Conservation (phyloP, 2,888 invertebrate species). For the Drosophila hamatofila region DNA sequence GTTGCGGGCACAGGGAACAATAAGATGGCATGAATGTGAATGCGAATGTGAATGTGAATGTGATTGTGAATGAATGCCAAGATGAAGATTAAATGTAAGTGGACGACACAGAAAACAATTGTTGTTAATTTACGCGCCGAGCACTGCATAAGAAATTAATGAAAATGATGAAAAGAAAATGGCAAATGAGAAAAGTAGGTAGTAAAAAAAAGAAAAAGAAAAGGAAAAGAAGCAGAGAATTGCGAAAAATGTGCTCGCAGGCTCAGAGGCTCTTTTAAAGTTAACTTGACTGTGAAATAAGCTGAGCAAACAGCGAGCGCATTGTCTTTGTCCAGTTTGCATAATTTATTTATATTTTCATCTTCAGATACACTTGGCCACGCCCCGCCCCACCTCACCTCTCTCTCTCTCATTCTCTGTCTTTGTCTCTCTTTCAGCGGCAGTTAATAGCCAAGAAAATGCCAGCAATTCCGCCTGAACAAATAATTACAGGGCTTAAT, state of each 20-base stretch:
- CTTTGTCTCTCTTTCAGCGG: conserved; percentile 10
- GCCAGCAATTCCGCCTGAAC: conserved; percentile 70
- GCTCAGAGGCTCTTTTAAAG: conserved; percentile 66
- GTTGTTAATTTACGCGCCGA: conserved; percentile 76
- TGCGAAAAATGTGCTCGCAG: conserved; percentile 32
- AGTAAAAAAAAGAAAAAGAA: background rate
- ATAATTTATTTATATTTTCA: conserved; percentile 77
- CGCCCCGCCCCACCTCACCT: background rate
- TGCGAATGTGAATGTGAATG: conserved; percentile 57
- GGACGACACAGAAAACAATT: conserved; percentile 72
- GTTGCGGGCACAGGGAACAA: conserved; percentile 47
- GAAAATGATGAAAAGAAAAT: conserved; percentile 49
- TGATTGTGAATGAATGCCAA: conserved; percentile 58
- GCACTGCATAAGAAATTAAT: conserved; percentile 76
- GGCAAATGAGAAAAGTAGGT: conserved; percentile 9
- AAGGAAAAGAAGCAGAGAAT: conserved; percentile 13
- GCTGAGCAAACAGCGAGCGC: conserved; percentile 70
- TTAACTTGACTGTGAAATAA: conserved; percentile 79
- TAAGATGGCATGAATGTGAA: conserved; percentile 38
- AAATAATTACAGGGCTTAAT: conserved; percentile 80
- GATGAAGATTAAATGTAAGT: conserved; percentile 76
- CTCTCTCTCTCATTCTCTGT: background rate
- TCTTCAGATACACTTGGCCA: conserved; percentile 24
- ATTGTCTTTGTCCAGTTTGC: conserved; percentile 75
- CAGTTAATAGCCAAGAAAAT: conserved; percentile 62